Conservation (phyloP, 2,113 vertebrate species). For the Nibea albiflora region DNA sequence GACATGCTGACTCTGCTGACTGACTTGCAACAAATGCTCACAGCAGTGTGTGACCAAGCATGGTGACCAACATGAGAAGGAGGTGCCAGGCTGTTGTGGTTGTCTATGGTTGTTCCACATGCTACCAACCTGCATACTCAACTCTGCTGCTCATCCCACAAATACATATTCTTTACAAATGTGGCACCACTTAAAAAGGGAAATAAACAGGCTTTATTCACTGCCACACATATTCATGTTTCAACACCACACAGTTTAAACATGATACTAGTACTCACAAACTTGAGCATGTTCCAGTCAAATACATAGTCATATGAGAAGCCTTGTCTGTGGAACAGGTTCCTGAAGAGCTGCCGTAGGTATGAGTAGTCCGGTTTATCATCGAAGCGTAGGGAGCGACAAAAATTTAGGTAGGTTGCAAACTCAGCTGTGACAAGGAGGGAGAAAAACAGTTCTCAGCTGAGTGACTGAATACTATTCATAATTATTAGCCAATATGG, state of each 20-base stretch:
- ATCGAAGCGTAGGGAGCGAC: slow-evolving; percentile 95
- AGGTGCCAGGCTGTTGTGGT: too few species aligned
- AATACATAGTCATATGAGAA: slow-evolving; percentile 96
- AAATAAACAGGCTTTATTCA: too few species aligned
- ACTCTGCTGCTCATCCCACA: too few species aligned
- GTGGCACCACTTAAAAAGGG: too few species aligned
- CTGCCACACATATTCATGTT: not conserved
- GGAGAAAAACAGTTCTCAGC: slow-evolving; percentile 13
- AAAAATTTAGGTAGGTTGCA: slow-evolving; percentile 96
- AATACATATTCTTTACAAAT: too few species aligned
- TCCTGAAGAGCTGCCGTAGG: slow-evolving; percentile 94
- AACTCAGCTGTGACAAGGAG: slow-evolving; percentile 88
- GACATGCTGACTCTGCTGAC: too few species aligned
- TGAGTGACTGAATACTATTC: not conserved
- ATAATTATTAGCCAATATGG: not conserved
- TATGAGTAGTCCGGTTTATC: slow-evolving; percentile 98
- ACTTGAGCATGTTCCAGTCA: slow-evolving; percentile 86
- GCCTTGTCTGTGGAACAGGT: slow-evolving; percentile 95
- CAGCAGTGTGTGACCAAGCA: too few species aligned
- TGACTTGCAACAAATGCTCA: too few species aligned
- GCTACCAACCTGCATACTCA: too few species aligned
- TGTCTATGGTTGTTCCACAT: too few species aligned
- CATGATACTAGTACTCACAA: slow-evolving; percentile 86
- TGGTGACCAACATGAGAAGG: too few species aligned
- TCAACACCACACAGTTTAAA: not conserved